These are phyloP conservation scores for Mycteria americana DNA, from an alignment of 2,797 vertebrate species.

Conservation along the genomic window DNA sequence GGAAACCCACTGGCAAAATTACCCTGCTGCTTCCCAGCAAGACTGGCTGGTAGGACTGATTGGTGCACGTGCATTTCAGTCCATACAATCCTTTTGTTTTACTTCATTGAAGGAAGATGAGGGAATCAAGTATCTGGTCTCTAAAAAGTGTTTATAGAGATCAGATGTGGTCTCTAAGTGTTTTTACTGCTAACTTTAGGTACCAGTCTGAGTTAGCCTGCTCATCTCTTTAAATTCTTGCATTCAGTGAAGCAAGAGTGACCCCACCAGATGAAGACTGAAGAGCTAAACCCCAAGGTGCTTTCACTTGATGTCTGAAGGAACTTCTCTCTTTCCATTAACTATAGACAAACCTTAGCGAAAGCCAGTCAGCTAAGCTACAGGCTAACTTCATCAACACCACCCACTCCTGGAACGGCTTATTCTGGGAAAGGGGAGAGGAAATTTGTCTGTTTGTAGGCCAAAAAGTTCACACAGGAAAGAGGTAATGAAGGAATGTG, in stretches of 20 bases:
- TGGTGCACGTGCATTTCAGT: neutral
- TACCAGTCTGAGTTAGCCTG: neutral
- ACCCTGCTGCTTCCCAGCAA: neutral
- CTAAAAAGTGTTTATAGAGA: neutral
- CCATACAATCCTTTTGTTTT: neutral
- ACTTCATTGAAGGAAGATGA: neutral
- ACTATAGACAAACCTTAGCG: neutral
- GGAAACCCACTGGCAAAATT: neutral
- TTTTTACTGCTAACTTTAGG: neutral
- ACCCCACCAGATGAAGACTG: slow-evolving; percentile 36
- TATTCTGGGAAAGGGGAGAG: neutral
- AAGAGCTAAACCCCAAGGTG: neutral
- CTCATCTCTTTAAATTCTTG: neutral
- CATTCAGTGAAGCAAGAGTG: slow-evolving; percentile 26
- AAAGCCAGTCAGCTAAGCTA: neutral
- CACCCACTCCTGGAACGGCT: neutral
- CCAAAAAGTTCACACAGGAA: neutral
- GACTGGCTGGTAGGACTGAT: neutral
- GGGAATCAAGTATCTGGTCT: neutral
- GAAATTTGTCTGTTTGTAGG: neutral
- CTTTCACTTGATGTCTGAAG: neutral
- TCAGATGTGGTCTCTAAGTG: neutral
- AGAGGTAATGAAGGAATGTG: neutral
- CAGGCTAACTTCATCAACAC: neutral
- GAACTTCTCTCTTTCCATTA: neutral